Evolutionary conservation across 2,888 invertebrate species (phyloP).

Genomic region (Dryadula phaetusa): DNA sequence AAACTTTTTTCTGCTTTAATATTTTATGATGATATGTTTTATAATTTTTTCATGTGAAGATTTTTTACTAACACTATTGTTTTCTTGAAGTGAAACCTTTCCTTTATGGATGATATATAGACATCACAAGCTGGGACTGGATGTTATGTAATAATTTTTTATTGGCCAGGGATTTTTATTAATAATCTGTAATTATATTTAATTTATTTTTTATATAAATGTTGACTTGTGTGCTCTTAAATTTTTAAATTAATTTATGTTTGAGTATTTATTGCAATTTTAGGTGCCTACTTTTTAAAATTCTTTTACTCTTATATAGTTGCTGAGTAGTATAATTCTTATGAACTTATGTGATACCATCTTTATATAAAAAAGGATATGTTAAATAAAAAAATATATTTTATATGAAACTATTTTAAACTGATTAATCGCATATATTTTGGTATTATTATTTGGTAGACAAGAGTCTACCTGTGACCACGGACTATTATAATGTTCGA

Average conservation of each 20-base stretch:
- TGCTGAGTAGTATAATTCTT: constrained; percentile 5
- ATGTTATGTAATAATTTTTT: constrained; percentile 2
- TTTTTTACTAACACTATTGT: too few relatives aligned
- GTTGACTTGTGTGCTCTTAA: constrained; percentile 31
- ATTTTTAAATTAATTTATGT: constrained; percentile 31
- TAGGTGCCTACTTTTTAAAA: constrained; percentile 64
- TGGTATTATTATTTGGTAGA: too few relatives aligned
- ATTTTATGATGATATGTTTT: too few relatives aligned
- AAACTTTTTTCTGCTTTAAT: too few relatives aligned
- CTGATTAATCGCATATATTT: too few relatives aligned
- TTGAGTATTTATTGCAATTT: constrained; percentile 39
- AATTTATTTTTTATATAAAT: constrained; percentile 23
- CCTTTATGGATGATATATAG: not conserved
- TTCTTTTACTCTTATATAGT: constrained; percentile 39
- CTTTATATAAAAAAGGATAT: not conserved
- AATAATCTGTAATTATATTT: not conserved
- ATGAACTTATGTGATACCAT: not conserved
- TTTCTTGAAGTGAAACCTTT: not conserved
- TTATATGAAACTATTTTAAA: too few relatives aligned
- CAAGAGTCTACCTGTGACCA: too few relatives aligned
- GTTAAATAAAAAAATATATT: not conserved
- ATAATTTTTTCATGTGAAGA: too few relatives aligned
- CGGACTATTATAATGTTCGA: too few relatives aligned
- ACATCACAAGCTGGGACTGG: not conserved
- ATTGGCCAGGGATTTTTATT: constrained; percentile 2